Evolutionary conservation across 2,113 vertebrate species (phyloP).

Genomic region (Seriola rivoliana): DNA sequence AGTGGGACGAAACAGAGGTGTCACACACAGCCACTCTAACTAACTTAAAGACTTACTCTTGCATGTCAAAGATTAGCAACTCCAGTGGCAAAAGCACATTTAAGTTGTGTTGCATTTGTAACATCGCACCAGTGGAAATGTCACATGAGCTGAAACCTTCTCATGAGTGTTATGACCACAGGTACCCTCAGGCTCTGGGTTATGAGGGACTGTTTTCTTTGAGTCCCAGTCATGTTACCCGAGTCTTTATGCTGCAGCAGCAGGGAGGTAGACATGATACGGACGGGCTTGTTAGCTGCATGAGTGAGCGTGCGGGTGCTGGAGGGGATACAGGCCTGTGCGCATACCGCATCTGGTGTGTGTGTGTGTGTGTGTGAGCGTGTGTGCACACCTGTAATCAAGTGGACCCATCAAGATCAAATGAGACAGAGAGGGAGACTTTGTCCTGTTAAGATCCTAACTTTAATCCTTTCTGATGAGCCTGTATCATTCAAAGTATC

Average conservation of each 20-base stretch:
- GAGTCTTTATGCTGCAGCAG: slow-evolving; percentile 31
- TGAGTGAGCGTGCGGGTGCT: slow-evolving; percentile 42
- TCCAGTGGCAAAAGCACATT: background rate
- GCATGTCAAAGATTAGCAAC: background rate
- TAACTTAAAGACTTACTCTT: background rate
- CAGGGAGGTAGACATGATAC: slow-evolving; percentile 36
- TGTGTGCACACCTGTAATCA: slow-evolving; percentile 50
- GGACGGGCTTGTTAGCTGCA: slow-evolving; percentile 35
- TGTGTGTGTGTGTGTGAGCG: slow-evolving; percentile 20
- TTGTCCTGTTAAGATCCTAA: slow-evolving; percentile 39
- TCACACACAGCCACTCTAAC: slow-evolving; percentile 2
- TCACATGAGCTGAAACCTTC: slow-evolving; percentile 14
- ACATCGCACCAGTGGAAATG: slow-evolving; percentile 13
- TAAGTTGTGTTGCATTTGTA: slow-evolving; percentile 9
- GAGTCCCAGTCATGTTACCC: slow-evolving; percentile 27
- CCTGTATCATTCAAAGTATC: slow-evolving; percentile 54
- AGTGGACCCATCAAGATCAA: slow-evolving; percentile 49
- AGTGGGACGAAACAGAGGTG: slow-evolving; percentile 25
- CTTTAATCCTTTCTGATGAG: slow-evolving; percentile 54
- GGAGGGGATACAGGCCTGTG: slow-evolving; percentile 48
- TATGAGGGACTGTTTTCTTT: slow-evolving; percentile 52
- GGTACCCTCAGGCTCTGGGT: slow-evolving; percentile 28
- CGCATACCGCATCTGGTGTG: slow-evolving; percentile 8
- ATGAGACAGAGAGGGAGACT: slow-evolving; percentile 51
- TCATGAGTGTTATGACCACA: slow-evolving; percentile 27